Base-by-base conservation (phyloP, 2,113 vertebrate species). In the Trachemys scripta region DNA sequence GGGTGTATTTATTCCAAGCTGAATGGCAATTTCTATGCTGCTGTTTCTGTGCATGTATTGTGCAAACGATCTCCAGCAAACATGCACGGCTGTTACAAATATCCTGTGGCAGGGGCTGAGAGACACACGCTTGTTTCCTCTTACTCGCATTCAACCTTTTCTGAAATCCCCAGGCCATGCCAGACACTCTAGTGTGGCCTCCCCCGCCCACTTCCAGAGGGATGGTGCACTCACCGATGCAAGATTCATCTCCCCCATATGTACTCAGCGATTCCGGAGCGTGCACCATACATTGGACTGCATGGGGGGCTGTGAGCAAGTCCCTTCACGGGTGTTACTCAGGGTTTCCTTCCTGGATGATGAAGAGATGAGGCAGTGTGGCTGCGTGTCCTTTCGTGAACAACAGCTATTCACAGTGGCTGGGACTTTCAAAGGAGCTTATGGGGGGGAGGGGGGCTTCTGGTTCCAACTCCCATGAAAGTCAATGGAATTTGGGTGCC, bases 81-180 rank as follows among this genome's bases (percentile, higher is more conserved):
- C 47, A 50, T 65, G 86, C 56, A 50, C 51, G 49, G 91, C 6
- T 92, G 57, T 84, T 91, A 92, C 75, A 90, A 92, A 93, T 56
- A 95, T 29, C 50, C 7, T 65, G 31, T 1, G 16, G 20, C 29
- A 51, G 79, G 54, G 50, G 45, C 50, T 51, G 83, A 88, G 87
- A 53, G 88, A 84, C 29, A 29, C 10, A 2, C 1, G 11, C 19
- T 56, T 45, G 27, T 49, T 25, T 47, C 35, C 45, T 90, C 45
- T 75, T 13, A 62, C 54, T 81, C 12, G 1, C 0, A 0, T 14
- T 89, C 22, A 4, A 65, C 51, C 85, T 82, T 47, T 1, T 2
- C 3, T 57, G 35, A 24, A 57, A 22, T 27, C 38, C 81, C 42
- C 13, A 82, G 3, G n/a, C 54, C 38, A 25, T 17, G 65, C 59